Conservation (phyloP, 2,113 vertebrate species). For the Calidris pugnax region DNA sequence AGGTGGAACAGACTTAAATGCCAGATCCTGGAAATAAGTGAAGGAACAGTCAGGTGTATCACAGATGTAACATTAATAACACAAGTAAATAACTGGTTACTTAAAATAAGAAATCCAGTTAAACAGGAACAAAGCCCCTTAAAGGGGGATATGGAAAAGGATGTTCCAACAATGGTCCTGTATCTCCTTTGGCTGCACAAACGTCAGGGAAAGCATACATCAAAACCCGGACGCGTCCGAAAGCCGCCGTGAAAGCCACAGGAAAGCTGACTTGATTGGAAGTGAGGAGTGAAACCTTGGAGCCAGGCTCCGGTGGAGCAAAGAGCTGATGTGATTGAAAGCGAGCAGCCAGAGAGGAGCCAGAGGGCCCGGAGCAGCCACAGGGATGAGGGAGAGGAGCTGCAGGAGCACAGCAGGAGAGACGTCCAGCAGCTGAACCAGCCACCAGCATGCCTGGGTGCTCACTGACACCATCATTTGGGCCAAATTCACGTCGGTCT, state of each 20-base stretch:
- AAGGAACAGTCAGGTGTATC: neutral
- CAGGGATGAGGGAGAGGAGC: neutral
- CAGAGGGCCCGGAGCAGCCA: neutral
- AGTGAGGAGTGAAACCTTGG: slow-evolving; percentile 40
- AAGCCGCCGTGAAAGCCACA: neutral
- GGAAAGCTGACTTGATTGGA: slow-evolving; percentile 3
- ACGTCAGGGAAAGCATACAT: slow-evolving; percentile 21
- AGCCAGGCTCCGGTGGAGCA: neutral
- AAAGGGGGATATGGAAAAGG: neutral
- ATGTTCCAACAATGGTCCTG: slow-evolving; percentile 4
- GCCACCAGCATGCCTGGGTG: accelerated
- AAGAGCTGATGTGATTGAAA: neutral
- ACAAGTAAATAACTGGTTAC: neutral
- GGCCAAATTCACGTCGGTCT: neutral
- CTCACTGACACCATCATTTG: neutral
- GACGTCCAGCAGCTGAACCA: neutral
- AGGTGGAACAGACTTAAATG: neutral
- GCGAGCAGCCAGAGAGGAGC: neutral
- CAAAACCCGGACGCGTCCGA: neutral
- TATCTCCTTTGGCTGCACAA: neutral
- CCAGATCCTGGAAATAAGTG: neutral
- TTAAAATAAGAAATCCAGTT: neutral
- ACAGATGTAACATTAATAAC: accelerated
- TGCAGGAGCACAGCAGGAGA: neutral
- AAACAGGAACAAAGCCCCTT: slow-evolving; percentile 15